A percentile compares a stretch with the other conserved stretches of the same genome.
These are phyloP conservation scores for Cydia pomonella DNA, from an alignment of 1,140 invertebrate species.

Conservation along the genomic window DNA sequence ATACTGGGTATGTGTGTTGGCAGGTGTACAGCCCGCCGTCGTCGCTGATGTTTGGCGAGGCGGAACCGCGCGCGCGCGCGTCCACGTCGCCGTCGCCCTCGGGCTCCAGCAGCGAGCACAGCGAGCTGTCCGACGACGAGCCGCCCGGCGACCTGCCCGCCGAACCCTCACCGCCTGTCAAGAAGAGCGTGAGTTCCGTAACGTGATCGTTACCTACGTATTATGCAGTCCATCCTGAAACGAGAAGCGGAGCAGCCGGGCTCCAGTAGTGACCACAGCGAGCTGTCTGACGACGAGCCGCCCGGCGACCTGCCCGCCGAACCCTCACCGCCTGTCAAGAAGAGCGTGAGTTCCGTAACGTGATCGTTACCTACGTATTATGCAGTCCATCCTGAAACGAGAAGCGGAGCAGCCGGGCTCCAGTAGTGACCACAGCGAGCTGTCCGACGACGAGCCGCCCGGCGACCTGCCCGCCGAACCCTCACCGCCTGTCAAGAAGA, in stretches of 20 bases:
- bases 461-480: no score
- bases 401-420: no score
- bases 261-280: conserved; percentile 69
- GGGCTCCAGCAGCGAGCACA: conserved; percentile 67
- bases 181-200: conserved; percentile 63
- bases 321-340: no score
- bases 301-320: conserved; percentile 38
- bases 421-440: no score
- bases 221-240: no score
- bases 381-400: no score
- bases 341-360: no score
- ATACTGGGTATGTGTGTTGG: conserved; percentile 1
- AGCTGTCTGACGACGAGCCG: conserved; percentile 65
- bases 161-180: conserved; percentile 43
- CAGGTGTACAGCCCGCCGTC: conserved; percentile 75
- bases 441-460: no score
- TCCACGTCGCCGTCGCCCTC: conserved; percentile 68
- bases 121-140: conserved; percentile 69
- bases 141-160: conserved; percentile 41
- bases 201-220: background rate
- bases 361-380: no score
- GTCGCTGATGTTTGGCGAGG: conserved; percentile 62
- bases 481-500: no score
- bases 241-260: conserved; percentile 52
- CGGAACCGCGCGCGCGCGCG: conserved; percentile 40